Conservation (phyloP, 2,797 vertebrate genomes). For the Petrocephalus sullivani region DNA sequence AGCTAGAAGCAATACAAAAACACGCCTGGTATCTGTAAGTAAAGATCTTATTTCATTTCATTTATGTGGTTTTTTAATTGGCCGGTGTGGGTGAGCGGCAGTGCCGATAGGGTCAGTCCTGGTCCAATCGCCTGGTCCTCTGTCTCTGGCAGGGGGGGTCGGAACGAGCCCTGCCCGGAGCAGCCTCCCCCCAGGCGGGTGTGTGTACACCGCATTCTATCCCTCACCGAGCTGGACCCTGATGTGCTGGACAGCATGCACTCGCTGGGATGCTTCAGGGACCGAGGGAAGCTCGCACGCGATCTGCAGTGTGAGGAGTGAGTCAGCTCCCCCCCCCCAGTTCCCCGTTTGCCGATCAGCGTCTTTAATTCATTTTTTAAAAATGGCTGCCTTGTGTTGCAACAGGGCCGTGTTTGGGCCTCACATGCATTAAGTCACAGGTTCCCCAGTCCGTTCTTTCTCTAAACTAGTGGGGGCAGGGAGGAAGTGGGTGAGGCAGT, state of each 20-base stretch:
- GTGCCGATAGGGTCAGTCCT: not conserved
- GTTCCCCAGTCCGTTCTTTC: not conserved
- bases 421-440: not conserved
- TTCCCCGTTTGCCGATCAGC: not conserved
- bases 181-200: slow-evolving; percentile 79
- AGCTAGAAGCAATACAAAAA: slow-evolving; percentile 90
- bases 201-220: slow-evolving; percentile 74
- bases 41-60: slow-evolving; percentile 25
- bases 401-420: not conserved
- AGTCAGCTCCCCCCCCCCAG: slow-evolving; percentile 34
- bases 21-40: slow-evolving; percentile 92
- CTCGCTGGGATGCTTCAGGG: slow-evolving; percentile 85
- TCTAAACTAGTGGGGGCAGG: not conserved
- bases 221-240: slow-evolving; percentile 83
- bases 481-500: not conserved
- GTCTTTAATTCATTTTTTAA: not conserved
- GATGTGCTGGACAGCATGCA: slow-evolving; percentile 92
- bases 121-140: not conserved
- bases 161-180: slow-evolving; percentile 79
- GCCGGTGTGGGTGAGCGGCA: not conserved
- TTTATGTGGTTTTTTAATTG: not conserved
- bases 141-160: slow-evolving; percentile 63
- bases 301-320: slow-evolving; percentile 86
- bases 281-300: slow-evolving; percentile 78
- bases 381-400: not conserved